Evolutionary conservation across 2,113 vertebrate genomes (phyloP).

Genomic region (Gyps fulvus): DNA sequence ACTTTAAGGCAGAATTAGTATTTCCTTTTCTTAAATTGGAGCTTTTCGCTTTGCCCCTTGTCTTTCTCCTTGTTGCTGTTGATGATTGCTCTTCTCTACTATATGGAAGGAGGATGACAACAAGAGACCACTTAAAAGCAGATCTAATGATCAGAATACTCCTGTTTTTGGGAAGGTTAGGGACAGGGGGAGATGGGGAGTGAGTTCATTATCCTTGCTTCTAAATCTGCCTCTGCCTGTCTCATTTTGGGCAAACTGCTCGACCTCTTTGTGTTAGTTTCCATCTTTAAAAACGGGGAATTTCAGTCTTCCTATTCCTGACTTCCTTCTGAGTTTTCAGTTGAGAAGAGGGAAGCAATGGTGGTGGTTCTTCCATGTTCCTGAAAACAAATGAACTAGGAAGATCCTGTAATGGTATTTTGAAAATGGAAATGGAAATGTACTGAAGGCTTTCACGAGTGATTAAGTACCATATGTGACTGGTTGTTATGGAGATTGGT

Average conservation of each 20-base stretch:
- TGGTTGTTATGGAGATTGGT: conserved; percentile 47
- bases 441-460: not conserved
- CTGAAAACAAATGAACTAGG: not conserved
- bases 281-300: not conserved
- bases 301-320: not conserved
- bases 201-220: not conserved
- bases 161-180: not conserved
- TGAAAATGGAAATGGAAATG: not conserved
- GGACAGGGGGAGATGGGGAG: not conserved
- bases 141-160: not conserved
- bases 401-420: not conserved
- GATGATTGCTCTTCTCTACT: not conserved
- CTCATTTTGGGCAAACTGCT: not conserved
- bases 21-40: not conserved
- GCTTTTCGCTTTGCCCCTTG: not conserved
- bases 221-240: not conserved
- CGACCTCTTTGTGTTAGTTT: not conserved
- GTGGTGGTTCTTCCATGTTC: not conserved
- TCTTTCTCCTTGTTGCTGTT: not conserved
- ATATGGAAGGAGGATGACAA: not conserved
- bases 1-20: not conserved
- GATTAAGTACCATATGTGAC: conserved; percentile 14
- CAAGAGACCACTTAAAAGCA: not conserved
- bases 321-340: not conserved
- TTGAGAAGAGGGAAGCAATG: not conserved